phyloP scores from a whole-genome alignment of 2,113 vertebrate genomes.

The Cavia aperea region DNA sequence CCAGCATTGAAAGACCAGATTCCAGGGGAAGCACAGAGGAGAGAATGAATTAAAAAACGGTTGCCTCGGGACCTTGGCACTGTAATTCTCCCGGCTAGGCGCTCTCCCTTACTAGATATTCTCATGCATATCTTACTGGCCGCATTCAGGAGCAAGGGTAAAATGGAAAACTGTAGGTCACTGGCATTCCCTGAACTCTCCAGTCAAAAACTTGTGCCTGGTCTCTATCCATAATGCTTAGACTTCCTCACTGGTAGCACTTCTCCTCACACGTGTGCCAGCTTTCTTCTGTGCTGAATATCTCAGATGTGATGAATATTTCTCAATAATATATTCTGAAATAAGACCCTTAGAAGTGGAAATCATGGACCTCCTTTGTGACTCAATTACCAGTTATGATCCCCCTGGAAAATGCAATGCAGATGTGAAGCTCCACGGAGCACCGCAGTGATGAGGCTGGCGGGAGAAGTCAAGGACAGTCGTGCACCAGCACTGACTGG shows the following conservation, averaged over 20 bases:
- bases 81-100: neutral
- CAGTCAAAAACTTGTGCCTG: neutral
- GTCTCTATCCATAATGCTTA: neutral
- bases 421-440: neutral
- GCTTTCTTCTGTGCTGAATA: neutral
- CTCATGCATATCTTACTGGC: neutral
- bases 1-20: neutral
- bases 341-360: neutral
- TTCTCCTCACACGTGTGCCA: neutral
- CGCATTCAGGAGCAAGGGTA: neutral
- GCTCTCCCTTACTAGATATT: neutral
- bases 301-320: neutral
- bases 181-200: neutral
- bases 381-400: neutral
- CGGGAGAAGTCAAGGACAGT: neutral
- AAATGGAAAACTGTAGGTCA: neutral
- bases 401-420: neutral
- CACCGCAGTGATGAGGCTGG: neutral
- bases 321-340: neutral
- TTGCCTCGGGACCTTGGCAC: neutral
- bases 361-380: neutral
- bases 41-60: neutral
- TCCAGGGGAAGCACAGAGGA: neutral
- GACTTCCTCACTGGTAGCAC: neutral
- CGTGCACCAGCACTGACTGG: neutral